Base-by-base conservation (phyloP, 1,140 invertebrate species). In the Temnothorax curvispinosus region DNA sequence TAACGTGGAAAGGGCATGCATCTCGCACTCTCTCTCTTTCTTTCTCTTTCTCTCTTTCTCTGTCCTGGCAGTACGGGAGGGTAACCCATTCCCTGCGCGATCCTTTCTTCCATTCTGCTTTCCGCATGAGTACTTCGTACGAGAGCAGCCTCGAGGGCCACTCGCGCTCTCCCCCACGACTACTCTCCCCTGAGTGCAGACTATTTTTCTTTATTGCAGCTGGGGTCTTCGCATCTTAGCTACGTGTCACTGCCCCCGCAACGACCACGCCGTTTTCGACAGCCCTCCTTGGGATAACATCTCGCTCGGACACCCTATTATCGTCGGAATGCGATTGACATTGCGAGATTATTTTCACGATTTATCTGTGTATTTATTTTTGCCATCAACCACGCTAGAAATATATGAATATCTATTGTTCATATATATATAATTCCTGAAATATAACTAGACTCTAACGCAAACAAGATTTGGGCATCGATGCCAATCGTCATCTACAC, bases 231-330 rank as follows among this genome's bases (percentile, higher is more conserved):
- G 84, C 84, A 88, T 91, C 91, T 91, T 85, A 64, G 82, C 86
- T 87, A 87, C 88, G 88, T 91, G 91, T 91, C 90, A 91, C 82
- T 91, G 88, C 86, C 82, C 90, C 62, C 62, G 62, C 80, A 69
- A 87, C 32, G 50, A 44, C 54, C 27, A n/a, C 47, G 18, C 8
- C 41, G 13, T 38, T 44, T 41, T 44, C 69, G 62, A 78, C 78
- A 72, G 85, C 58, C 44, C 74, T 78, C 89, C 62, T 85, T 58
- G 58, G 0, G 69, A 52, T 54, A 74, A 52, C 62, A 32, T 18
- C 35, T 54, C 64, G 58, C 58, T 71, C 69, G 62, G 60, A 75
- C 74, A 74, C 58, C 65, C 67, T n/a, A 35, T 82, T 58, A 74
- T 74, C 21, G 47, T 56, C 11, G 15, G 18, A 56, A 72, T n/a